phyloP scores from a whole-genome alignment of 2,113 vertebrate genomes.

The Nesogale talazaci region DNA sequence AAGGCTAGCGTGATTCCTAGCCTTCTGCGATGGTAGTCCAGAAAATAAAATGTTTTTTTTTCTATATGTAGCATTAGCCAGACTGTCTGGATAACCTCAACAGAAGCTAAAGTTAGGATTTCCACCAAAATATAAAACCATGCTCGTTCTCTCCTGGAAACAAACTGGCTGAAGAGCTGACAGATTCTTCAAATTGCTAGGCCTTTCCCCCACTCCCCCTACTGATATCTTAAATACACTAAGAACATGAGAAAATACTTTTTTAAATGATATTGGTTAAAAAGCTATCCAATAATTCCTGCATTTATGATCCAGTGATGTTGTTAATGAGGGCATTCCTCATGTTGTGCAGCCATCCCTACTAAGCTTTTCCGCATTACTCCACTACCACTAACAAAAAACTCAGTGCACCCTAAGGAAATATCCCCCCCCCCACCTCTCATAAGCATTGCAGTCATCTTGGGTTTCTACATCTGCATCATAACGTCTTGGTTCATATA shows the following conservation, averaged over 20 bases:
- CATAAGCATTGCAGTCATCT: neutral
- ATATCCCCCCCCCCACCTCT: neutral
- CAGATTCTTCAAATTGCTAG: constrained; percentile 21
- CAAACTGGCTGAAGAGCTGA: neutral
- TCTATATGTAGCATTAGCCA: neutral
- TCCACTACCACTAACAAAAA: neutral
- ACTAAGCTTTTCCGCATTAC: neutral
- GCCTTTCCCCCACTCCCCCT: neutral
- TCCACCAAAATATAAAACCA: constrained; percentile 4
- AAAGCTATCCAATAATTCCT: neutral
- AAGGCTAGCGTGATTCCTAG: constrained; percentile 10
- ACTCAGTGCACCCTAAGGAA: neutral
- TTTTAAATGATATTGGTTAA: neutral
- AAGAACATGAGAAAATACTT: neutral
- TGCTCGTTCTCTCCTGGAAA: neutral
- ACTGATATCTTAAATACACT: neutral
- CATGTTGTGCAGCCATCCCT: neutral
- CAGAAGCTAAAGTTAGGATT: constrained; percentile 13
- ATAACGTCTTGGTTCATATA: neutral
- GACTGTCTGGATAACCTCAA: neutral
- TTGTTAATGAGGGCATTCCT: neutral
- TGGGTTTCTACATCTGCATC: neutral
- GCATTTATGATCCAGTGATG: neutral
- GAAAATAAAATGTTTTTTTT: constrained; percentile 38
- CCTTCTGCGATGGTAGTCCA: neutral